phyloP scores from a whole-genome alignment of 2,888 invertebrate species.

The Chymomyza amoena region DNA sequence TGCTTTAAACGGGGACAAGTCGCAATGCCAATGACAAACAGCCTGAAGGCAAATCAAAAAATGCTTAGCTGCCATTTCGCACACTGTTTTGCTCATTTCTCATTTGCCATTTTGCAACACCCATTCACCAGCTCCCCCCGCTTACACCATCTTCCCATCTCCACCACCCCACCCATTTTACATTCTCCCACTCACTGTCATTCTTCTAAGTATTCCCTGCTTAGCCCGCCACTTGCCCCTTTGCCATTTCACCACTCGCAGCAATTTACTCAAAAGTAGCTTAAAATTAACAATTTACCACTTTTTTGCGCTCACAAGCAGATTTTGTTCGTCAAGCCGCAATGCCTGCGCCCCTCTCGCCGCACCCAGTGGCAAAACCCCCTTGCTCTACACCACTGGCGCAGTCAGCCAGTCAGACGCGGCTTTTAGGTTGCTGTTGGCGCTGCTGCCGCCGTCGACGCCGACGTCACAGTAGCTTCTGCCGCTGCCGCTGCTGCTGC shows the following conservation, averaged over 20 bases:
- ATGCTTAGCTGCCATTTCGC: neutral
- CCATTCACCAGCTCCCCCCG: no score
- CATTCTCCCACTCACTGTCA: neutral
- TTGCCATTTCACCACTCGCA: slow-evolving; percentile 13
- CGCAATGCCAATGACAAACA: neutral
- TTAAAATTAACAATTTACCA: slow-evolving; percentile 70
- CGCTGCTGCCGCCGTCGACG: neutral
- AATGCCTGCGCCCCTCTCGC: neutral
- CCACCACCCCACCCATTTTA: neutral
- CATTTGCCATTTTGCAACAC: neutral
- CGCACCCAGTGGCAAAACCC: neutral
- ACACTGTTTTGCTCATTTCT: neutral
- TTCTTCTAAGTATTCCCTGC: neutral
- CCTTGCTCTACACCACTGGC: neutral
- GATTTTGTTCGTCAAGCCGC: slow-evolving; percentile 29
- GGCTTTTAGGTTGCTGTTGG: neutral
- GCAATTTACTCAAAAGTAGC: slow-evolving; percentile 43
- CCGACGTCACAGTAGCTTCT: neutral
- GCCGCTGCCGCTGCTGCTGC: slow-evolving; percentile 25
- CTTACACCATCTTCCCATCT: neutral
- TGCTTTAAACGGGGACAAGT: neutral
- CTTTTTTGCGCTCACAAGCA: slow-evolving; percentile 55
- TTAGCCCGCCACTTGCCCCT: neutral
- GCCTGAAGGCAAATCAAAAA: neutral
- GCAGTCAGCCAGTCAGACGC: neutral